Evolutionary conservation across 64 coral and sea anemone genomes (phyloP).

Genomic region (Acropora tenuis): DNA sequence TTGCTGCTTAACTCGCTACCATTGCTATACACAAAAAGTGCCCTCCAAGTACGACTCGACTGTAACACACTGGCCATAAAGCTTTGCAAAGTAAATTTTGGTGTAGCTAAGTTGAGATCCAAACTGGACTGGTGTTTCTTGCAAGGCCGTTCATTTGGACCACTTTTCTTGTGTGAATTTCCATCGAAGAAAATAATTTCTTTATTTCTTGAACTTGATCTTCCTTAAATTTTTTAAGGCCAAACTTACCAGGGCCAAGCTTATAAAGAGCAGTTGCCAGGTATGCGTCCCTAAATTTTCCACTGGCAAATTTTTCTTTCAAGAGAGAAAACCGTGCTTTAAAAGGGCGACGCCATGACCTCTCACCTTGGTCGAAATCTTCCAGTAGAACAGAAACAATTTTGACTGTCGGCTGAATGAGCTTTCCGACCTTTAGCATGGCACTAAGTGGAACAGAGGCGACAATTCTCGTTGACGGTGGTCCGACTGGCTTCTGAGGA

Average conservation of each 20-base stretch:
- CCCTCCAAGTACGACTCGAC: constrained; percentile 60
- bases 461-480: constrained; percentile 20
- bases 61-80: constrained; percentile 48
- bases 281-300: constrained; percentile 54
- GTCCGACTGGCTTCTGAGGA: constrained; percentile 8
- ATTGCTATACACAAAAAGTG: too few species aligned
- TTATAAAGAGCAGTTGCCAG: constrained; percentile 28
- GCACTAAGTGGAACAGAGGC: constrained; percentile 67
- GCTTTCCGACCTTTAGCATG: constrained; percentile 31
- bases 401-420: constrained; percentile 59
- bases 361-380: constrained; percentile 51
- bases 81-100: too few species aligned
- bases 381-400: constrained; percentile 51
- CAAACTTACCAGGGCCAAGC: too few species aligned
- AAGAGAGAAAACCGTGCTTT: too few species aligned
- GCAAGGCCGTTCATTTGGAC: constrained; percentile 73
- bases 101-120: constrained; percentile 39
- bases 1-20: too few species aligned
- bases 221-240: constrained; percentile 48
- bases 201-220: constrained; percentile 64
- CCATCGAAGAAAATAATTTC: constrained; percentile 9
- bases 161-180: constrained; percentile 62
- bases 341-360: too few species aligned
- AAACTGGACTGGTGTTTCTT: constrained; percentile 44
- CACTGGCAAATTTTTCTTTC: too few species aligned